phyloP scores from a whole-genome alignment of 1,140 invertebrate genomes.

The Meloidogyne exigua region DNA sequence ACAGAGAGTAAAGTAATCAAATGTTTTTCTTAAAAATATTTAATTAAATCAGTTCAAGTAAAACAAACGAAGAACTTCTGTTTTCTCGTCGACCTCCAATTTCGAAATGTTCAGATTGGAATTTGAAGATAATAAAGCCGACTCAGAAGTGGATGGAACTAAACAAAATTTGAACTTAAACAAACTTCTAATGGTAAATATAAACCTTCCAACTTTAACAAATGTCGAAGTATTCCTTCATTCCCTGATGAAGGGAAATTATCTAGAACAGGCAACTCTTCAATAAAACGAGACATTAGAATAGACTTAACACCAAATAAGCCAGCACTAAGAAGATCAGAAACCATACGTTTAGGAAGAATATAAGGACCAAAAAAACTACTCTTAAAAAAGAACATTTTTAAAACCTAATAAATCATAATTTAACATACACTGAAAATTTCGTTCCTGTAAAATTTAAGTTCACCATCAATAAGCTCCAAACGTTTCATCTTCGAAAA shows the following conservation, averaged over 20 bases:
- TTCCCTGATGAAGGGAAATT: too few relatives aligned
- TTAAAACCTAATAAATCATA: background rate
- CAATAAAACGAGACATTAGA: background rate
- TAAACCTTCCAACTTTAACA: background rate
- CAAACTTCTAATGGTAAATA: background rate
- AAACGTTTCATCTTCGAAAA: background rate
- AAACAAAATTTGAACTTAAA: background rate
- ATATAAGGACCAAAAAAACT: background rate
- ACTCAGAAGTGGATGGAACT: background rate
- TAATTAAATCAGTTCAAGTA: background rate
- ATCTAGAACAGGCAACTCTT: background rate
- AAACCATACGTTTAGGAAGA: background rate
- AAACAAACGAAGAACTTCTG: background rate
- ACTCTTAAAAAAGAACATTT: background rate
- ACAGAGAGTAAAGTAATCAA: background rate
- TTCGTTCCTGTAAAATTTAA: background rate
- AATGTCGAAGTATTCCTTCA: background rate
- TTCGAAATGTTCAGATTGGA: background rate
- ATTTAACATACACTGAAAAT: background rate
- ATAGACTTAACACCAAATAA: background rate
- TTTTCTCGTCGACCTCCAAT: background rate
- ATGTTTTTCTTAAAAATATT: background rate
- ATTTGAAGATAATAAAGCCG: background rate
- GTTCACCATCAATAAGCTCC: background rate
- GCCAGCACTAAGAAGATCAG: background rate